These are phyloP conservation scores for Pelobates cultripes DNA, from an alignment of 2,797 vertebrate species.

Conservation along the genomic window DNA sequence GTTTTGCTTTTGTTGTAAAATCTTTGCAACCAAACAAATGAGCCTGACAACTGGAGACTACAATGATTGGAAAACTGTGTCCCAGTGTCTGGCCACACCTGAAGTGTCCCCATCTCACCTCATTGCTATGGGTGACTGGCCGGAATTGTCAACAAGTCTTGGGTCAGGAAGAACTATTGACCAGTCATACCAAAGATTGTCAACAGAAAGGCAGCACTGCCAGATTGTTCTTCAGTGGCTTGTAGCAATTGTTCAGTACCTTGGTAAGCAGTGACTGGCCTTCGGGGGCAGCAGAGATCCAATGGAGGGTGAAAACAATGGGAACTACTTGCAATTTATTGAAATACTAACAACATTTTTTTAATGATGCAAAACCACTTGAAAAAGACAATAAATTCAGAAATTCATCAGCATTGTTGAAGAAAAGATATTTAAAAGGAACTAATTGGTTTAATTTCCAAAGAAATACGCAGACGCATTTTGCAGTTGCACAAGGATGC, in stretches of 20 bases:
- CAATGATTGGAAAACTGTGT: background rate
- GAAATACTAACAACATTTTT: slow-evolving; percentile 1
- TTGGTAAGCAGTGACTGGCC: background rate
- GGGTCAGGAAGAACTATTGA: background rate
- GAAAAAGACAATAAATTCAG: background rate
- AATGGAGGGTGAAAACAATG: background rate
- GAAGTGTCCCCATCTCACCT: background rate
- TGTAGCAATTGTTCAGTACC: slow-evolving; percentile 4
- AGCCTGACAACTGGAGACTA: background rate
- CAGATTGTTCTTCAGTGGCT: background rate
- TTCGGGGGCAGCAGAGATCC: background rate
- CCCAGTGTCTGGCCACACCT: background rate
- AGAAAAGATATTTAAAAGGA: too few relatives aligned
- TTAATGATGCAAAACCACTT: background rate
- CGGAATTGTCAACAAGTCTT: background rate
- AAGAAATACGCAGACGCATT: too few relatives aligned
- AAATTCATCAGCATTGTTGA: too few relatives aligned
- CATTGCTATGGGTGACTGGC: background rate
- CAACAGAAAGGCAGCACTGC: too few relatives aligned
- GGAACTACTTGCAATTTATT: background rate
- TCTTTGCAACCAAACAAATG: background rate
- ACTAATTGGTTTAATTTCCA: too few relatives aligned
- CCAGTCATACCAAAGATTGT: background rate
- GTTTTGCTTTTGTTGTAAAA: slow-evolving; percentile 1
- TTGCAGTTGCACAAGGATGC: too few relatives aligned